Evolutionary conservation across 2,113 vertebrate species (phyloP), one percentile per base, ranked within the genome.

Genomic region (Glaucomys volans): DNA sequence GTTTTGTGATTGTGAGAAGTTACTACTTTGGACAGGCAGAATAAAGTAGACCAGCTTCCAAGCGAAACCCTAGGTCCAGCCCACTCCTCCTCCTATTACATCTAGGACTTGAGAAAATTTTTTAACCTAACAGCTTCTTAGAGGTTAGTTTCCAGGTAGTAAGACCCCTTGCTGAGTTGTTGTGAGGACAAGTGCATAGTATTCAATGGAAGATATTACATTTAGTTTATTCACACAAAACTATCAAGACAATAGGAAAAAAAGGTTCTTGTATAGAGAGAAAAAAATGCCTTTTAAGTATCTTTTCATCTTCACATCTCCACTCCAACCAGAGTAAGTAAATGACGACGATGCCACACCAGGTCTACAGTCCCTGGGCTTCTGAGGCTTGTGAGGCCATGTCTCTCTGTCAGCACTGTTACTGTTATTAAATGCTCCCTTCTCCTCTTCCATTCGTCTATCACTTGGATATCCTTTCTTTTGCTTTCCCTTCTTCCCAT

Each of bases 391-490:
- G 11, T 10, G 35, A 30, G 7, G 40, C 18, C 30, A 5, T 0
- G 0, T 32, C 1, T 16, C 1, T 20, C 30, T 57, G 3, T 20
- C 0, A 6, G 28, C 14, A 42, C 32, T 11, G 5, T 64, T 37
- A n/a, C n/a, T 35, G 32, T 26, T 42, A 52, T 22, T 30, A 57
- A 74, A 32, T 50, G 11, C 32, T 90, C 16, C 13, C 22, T 64
- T 54, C 26, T 79, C 13, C 13, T 67, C 59, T 66, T 59, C 57
- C 22, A 44, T 52, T 42, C 7, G 84, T 28, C 32, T 40, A 22
- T 8, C 8, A 57, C 11, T 37, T 69, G 35, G 8, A 22, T 52
- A 32, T 47, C 40, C n/a, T 64, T 75, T 52, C 30, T 71, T 18
- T 32, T n/a, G 10, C 14, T 52, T 44, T 47, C 24, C 20, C 8